Evolutionary conservation across 2,113 vertebrate species (phyloP).

Genomic region (Melanotaenia duboulayi): DNA sequence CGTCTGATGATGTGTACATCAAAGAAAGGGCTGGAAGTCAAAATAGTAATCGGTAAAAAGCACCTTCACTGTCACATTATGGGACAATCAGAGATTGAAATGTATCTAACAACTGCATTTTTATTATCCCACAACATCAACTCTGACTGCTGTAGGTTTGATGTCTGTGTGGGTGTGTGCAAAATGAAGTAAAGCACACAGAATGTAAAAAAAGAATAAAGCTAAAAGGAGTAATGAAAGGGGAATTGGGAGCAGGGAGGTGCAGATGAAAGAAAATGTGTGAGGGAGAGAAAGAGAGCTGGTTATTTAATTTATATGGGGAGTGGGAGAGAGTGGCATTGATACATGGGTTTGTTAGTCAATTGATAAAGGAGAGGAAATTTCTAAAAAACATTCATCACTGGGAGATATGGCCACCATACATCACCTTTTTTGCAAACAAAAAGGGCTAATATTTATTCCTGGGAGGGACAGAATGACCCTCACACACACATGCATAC

Average conservation of each 20-base stretch:
- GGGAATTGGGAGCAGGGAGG: slow-evolving; percentile 49
- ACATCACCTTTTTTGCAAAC: slow-evolving; percentile 94
- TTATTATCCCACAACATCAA: slow-evolving; percentile 28
- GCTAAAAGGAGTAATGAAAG: slow-evolving; percentile 54
- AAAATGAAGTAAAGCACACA: slow-evolving; percentile 26
- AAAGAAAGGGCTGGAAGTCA: slow-evolving; percentile 54
- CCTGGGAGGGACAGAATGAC: slow-evolving; percentile 84
- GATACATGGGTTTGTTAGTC: slow-evolving; percentile 97
- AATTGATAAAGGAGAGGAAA: slow-evolving; percentile 99
- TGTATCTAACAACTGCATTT: slow-evolving; percentile 39
- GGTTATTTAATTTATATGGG: slow-evolving; percentile 95
- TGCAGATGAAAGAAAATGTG: slow-evolving; percentile 47
- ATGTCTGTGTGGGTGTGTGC: slow-evolving; percentile 32
- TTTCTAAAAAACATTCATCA: slow-evolving; percentile 98
- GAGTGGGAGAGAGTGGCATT: slow-evolving; percentile 92
- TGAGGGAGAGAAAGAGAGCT: slow-evolving; percentile 37
- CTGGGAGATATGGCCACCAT: slow-evolving; percentile 91
- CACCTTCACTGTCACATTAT: slow-evolving; percentile 51
- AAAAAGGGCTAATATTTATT: slow-evolving; percentile 87
- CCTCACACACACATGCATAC: slow-evolving; percentile 44
- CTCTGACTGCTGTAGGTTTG: slow-evolving; percentile 39
- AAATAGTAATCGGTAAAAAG: slow-evolving; percentile 43
- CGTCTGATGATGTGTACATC: slow-evolving; percentile 38
- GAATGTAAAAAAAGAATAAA: slow-evolving; percentile 64
- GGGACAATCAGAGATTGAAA: slow-evolving; percentile 43